Conservation (phyloP, 2,113 vertebrate genomes). For the Peromyscus leucopus region DNA sequence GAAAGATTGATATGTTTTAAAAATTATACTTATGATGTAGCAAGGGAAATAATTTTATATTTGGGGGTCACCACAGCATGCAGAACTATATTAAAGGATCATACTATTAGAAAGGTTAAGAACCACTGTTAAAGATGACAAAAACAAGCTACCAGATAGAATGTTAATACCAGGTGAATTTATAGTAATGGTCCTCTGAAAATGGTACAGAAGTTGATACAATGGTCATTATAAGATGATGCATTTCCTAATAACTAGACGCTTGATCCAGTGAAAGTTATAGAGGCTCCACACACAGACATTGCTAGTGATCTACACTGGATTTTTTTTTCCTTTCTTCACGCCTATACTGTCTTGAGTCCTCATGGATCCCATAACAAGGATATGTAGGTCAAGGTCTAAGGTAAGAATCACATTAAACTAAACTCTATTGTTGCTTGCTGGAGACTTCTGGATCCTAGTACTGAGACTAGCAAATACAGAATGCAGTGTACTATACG, state of each 20-base stretch:
- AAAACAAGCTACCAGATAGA: neutral
- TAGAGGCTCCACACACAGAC: neutral
- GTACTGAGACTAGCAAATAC: neutral
- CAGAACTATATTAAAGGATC: neutral
- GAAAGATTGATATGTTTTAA: neutral
- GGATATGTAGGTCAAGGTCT: neutral
- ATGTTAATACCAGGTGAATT: neutral
- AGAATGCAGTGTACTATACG: neutral
- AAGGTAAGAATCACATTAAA: neutral
- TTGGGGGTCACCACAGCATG: neutral
- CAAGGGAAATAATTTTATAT: neutral
- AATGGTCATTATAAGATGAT: neutral
- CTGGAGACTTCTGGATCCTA: neutral
- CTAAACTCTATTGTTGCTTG: neutral
- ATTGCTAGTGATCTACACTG: neutral
- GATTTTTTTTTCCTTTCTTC: neutral
- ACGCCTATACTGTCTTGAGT: neutral
- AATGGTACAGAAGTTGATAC: neutral
- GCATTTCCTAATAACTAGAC: neutral
- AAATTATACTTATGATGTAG: neutral
- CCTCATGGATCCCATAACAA: neutral
- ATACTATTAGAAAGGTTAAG: neutral
- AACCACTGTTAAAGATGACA: neutral
- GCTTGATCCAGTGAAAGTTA: neutral
- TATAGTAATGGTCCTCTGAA: neutral